Evolutionary conservation across 2,797 vertebrate species (phyloP), one percentile per base, ranked within the genome.

Genomic region (Heliangelus exortis): DNA sequence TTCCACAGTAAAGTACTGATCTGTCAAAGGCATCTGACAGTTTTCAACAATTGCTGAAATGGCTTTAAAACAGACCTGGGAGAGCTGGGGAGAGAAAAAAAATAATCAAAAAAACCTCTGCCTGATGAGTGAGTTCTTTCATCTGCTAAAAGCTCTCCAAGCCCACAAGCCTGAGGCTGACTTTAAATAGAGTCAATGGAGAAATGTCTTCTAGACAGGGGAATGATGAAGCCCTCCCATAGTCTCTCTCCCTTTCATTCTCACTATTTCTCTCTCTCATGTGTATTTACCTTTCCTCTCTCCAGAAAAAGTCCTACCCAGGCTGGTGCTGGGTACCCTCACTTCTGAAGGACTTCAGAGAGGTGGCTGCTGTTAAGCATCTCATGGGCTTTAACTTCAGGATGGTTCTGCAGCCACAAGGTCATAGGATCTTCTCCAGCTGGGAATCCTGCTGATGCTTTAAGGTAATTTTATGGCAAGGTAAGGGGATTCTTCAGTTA

Each of bases 1-100:
- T 97, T 97, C 95, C 91, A 96, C 6, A 1, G 94, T 89, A 97
- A 97, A 95, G 95, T 96, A 97, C 96, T 71, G 94, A 98, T 97
- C 96, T 96, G 95, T 97, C 94, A 95, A 94, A 97, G 97, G 95
- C 93, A 93, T 91, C 92, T 98, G 97, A 98, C 97, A 96, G 93
- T 93, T 97, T 90, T 74, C 34, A 97, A 97, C 96, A 96, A 94
- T 96, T 95, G 94, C 96, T 95, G 92, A 96, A 97, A 97, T 95
- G 93, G 96, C 95, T 98, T 97, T 97, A 97, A 97, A 97, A 94
- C 69, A 89, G 96, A 94, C 89, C 33, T 5, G 73, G 17, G 95
- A 97, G 96, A 96, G 87, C 91, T 74, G 51, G 45, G 53, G 47
- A 88, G 69, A 69, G 48, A 3, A 69, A 25, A 92, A 92, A 90